Conservation (phyloP, 1,140 invertebrate species). For the Magallana gigas region DNA sequence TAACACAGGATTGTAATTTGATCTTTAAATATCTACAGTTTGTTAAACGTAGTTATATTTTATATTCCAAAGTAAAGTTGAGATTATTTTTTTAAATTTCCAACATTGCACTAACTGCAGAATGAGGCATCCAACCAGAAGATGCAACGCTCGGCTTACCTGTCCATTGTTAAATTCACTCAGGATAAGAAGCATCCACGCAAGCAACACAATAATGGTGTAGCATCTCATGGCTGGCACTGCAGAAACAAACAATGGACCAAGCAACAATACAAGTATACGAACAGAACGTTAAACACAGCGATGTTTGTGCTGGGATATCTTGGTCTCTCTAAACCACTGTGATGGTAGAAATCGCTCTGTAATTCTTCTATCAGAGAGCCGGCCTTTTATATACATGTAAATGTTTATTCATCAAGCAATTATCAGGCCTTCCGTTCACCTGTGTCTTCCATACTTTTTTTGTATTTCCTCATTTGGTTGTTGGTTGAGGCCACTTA, state of each 20-base stretch:
- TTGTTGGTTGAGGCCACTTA: neutral
- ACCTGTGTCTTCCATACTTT: neutral
- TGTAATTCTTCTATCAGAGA: no score
- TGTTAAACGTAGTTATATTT: no score
- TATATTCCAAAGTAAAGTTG: no score
- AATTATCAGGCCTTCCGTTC: neutral
- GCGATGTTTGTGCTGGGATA: no score
- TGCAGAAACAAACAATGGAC: neutral
- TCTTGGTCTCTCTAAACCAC: no score
- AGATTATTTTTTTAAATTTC: no score
- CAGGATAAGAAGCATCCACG: neutral
- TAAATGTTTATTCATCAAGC: slow-evolving; percentile 18
- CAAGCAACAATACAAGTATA: neutral
- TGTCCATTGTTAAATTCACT: slow-evolving; percentile 22
- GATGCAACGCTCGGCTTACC: neutral
- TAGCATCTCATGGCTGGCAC: slow-evolving; percentile 17
- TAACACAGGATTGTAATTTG: no score
- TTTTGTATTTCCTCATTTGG: neutral
- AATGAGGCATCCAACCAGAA: no score
- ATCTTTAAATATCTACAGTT: no score
- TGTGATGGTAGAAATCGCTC: no score
- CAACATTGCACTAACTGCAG: no score
- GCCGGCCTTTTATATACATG: neutral
- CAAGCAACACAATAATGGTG: slow-evolving; percentile 1
- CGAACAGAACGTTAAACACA: no score